phyloP scores from a whole-genome alignment of 2,888 invertebrate species.

The Megalurothrips usitatus region DNA sequence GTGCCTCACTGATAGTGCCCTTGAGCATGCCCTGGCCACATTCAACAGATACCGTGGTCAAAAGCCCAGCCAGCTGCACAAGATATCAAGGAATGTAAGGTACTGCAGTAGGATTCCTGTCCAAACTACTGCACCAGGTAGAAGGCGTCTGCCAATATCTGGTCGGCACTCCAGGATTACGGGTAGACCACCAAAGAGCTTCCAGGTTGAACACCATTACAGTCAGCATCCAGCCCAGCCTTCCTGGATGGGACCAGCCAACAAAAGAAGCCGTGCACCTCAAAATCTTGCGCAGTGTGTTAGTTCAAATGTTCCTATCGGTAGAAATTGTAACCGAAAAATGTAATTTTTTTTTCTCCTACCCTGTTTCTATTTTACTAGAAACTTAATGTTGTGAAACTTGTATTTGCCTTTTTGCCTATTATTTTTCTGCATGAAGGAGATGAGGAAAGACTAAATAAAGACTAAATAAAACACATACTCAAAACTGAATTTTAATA shows the following conservation, averaged over 20 bases:
- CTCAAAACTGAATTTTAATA: background rate
- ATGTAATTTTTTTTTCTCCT: background rate
- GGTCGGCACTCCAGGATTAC: background rate
- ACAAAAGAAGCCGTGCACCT: background rate
- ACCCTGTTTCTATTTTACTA: background rate
- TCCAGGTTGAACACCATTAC: background rate
- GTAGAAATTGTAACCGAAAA: background rate
- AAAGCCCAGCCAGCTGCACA: background rate
- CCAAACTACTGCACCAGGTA: constrained; percentile 20
- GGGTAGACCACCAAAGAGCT: background rate
- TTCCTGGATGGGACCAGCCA: background rate
- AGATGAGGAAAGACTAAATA: no score
- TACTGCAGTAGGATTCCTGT: constrained; percentile 13
- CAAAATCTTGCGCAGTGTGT: background rate
- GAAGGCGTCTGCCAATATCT: background rate
- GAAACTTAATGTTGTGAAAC: background rate
- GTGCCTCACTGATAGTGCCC: background rate
- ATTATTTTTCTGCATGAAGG: background rate
- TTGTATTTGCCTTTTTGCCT: background rate
- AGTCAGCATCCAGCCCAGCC: background rate
- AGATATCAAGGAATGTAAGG: background rate
- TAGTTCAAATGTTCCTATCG: background rate
- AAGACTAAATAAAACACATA: no score
- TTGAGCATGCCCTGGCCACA: constrained; percentile 6
- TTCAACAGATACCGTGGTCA: background rate